Conservation (phyloP, 2,113 vertebrate species). For the Carassius auratus region DNA sequence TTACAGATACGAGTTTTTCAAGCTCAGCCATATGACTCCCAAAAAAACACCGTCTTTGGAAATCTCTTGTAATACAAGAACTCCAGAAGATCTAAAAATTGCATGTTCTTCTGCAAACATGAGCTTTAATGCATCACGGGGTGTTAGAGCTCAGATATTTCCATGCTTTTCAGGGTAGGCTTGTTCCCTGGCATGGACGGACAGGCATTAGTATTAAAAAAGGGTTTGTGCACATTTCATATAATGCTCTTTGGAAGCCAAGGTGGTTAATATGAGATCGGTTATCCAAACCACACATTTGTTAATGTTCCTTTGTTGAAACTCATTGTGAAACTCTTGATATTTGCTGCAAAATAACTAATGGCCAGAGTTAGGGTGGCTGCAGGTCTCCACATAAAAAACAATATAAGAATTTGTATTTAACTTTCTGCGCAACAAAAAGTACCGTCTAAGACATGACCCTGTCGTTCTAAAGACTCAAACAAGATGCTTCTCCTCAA, state of each 20-base stretch:
- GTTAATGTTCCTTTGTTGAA: conserved; percentile 9
- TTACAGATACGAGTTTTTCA: background rate
- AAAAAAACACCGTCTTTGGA: too few species aligned
- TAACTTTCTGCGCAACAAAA: background rate
- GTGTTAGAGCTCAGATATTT: background rate
- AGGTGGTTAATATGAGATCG: conserved; percentile 17
- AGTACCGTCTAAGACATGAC: background rate
- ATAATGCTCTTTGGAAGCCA: background rate
- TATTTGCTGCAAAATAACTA: background rate
- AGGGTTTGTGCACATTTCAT: background rate
- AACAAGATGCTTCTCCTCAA: background rate
- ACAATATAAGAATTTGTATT: background rate
- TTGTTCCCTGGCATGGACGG: conserved; percentile 1
- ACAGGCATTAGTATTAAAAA: background rate
- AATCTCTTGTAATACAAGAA: conserved; percentile 7
- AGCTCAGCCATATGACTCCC: background rate
- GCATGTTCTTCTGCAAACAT: background rate
- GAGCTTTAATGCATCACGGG: background rate
- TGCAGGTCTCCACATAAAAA: background rate
- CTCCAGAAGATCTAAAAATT: background rate
- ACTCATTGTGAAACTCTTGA: background rate
- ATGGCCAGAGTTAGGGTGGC: background rate
- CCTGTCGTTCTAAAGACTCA: background rate
- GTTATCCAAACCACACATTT: conserved; percentile 22
- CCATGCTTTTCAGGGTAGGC: conserved; percentile 12